Conservation (phyloP, 1,140 invertebrate species). For the Hestina assimilis region DNA sequence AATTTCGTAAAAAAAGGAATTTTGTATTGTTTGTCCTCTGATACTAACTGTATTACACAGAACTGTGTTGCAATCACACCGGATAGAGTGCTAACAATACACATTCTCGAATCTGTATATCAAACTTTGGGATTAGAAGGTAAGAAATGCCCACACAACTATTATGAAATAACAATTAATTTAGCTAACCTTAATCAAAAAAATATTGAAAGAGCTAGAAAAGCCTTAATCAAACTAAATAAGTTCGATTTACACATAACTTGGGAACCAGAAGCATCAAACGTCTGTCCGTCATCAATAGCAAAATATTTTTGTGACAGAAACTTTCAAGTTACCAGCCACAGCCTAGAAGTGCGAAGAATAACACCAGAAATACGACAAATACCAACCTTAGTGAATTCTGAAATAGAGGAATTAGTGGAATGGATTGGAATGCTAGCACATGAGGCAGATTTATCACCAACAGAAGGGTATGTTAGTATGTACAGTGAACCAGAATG, state of each 20-base stretch:
- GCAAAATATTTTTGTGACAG: conserved; percentile 62
- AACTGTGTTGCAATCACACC: conserved; percentile 59
- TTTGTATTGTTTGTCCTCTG: conserved; percentile 48
- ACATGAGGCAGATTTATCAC: conserved; percentile 40
- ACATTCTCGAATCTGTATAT: conserved; percentile 49
- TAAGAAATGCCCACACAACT: conserved; percentile 44
- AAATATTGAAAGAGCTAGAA: not conserved
- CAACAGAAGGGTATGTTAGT: conserved; percentile 51
- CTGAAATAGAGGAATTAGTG: conserved; percentile 51
- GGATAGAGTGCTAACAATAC: conserved; percentile 54
- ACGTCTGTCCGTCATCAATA: conserved; percentile 63
- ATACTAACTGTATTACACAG: conserved; percentile 55
- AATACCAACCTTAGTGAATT: conserved; percentile 51
- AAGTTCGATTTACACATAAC: conserved; percentile 48
- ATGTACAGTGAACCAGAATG: conserved; percentile 54
- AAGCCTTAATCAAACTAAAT: not conserved
- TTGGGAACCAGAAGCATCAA: conserved; percentile 55
- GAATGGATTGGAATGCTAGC: conserved; percentile 69
- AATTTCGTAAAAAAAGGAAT: conserved; percentile 57
- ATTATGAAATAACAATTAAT: conserved; percentile 54
- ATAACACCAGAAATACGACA: conserved; percentile 43
- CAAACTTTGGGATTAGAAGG: conserved; percentile 66
- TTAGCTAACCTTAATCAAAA: conserved; percentile 34
- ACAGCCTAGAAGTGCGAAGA: conserved; percentile 30
- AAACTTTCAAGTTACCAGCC: conserved; percentile 38